phyloP scores from a whole-genome alignment of 2,888 invertebrate genomes.

The Fragum fragum region DNA sequence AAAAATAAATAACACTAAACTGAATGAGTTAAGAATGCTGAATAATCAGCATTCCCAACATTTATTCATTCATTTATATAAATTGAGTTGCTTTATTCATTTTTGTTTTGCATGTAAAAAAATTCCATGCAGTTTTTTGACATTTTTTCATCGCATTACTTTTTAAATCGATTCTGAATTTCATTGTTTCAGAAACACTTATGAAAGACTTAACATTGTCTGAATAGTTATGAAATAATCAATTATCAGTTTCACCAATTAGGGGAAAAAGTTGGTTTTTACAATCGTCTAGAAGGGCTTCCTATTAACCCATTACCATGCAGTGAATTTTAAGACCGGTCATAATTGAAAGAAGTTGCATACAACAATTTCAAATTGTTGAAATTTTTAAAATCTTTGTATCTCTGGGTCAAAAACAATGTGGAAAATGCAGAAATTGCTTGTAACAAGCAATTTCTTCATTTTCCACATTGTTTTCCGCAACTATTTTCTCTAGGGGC shows the following conservation, averaged over 20 bases:
- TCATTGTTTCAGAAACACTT: conserved; percentile 21
- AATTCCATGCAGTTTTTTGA: conserved; percentile 42
- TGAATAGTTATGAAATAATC: conserved; percentile 5
- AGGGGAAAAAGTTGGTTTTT: no score
- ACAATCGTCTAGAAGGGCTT: no score
- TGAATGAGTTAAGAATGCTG: conserved; percentile 19
- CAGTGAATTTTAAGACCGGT: no score
- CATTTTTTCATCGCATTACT: conserved; percentile 20
- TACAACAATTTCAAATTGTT: no score
- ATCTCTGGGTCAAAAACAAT: no score
- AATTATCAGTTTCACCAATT: not conserved
- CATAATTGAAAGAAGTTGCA: no score
- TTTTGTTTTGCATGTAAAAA: conserved; percentile 49
- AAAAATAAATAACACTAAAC: not conserved
- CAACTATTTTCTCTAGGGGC: no score
- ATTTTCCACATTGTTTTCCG: no score
- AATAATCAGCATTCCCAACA: conserved; percentile 39
- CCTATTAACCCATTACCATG: no score
- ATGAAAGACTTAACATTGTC: conserved; percentile 35
- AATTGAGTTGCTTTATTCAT: conserved; percentile 60
- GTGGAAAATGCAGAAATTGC: no score
- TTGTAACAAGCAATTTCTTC: no score
- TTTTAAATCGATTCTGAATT: conserved; percentile 29
- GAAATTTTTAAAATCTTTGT: no score
- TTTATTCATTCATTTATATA: conserved; percentile 56